These are phyloP conservation scores for Drosophila repleta DNA, from an alignment of 1,140 invertebrate genomes.

Conservation along the genomic window DNA sequence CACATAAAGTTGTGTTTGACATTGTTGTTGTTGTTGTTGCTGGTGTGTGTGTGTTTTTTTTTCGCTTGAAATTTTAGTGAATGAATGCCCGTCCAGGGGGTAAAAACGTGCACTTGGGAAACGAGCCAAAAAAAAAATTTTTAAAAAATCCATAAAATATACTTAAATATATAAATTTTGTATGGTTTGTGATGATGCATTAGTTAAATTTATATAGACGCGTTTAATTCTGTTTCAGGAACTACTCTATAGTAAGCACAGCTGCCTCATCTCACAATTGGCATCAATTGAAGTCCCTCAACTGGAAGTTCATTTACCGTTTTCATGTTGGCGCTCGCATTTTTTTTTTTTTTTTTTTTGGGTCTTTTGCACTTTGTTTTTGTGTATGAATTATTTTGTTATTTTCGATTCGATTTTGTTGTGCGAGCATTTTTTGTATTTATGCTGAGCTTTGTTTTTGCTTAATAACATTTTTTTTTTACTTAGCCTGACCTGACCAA, in stretches of 20 bases:
- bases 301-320: conserved; percentile 56
- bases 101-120: conserved; percentile 1
- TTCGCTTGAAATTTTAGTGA: conserved; percentile 57
- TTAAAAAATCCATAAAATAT: not conserved
- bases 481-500: conserved; percentile 56
- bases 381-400: conserved; percentile 50
- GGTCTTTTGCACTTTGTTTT: conserved; percentile 13
- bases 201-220: conserved; percentile 1
- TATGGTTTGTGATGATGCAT: conserved; percentile 1
- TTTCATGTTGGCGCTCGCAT: not conserved
- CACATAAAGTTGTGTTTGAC: conserved; percentile 29
- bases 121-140: not conserved
- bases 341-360: not conserved
- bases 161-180: not conserved
- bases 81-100: conserved; percentile 39
- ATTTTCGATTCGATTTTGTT: conserved; percentile 39
- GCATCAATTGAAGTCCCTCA: not conserved
- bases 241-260: not conserved
- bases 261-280: not conserved
- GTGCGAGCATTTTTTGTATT: conserved; percentile 55
- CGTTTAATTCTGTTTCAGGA: not conserved
- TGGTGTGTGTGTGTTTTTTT: conserved; percentile 14
- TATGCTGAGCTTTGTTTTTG: conserved; percentile 35
- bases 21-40: conserved; percentile 44
- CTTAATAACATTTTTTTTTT: conserved; percentile 37